Evolutionary conservation across 2,113 vertebrate genomes (phyloP), one percentile per base, ranked within the genome.

Genomic region (Uria aalge): DNA sequence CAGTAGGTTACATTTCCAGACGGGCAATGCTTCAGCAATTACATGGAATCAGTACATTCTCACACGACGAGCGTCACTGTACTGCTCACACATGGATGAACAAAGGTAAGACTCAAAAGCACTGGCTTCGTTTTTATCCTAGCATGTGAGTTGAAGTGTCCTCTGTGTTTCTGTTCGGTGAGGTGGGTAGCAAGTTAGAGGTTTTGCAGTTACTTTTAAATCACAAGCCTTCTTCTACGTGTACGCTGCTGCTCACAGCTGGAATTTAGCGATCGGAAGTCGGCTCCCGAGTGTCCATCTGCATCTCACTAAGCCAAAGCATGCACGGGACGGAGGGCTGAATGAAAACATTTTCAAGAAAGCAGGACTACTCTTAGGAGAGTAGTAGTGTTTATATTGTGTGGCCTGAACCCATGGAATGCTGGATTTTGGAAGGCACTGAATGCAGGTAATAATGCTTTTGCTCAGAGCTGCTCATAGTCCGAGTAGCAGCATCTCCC

Each of bases 21-120:
- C 98, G 98, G 97, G 98, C 99, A 97, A 98, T 98, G 98, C 98
- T 99, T 95, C 99, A 99, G 98, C 99, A 99, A 97, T 98, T 99
- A 81, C 98, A 98, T 5, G 98, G 98, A 97, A 96, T 99, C 98
- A 98, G 98, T 98, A 98, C 98, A 97, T 98, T 98, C 98, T 99
- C 99, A 96, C 98, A 98, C 16, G 96, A 98, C 45, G 97, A 99
- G 90, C 96, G 95, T 97, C 98, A 98, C 98, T 95, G 6, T 97
- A 71, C 98, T 92, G 82, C 97, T 98, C 97, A 94, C 98, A 97
- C 97, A 90, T 96, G 96, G 98, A 97, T 94, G 53, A 98, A 98
- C 93, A 98, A 98, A 99, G 98, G 99, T 99, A 98, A 98, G 98
- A 97, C 96, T 86, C 93, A 5, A 71, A 85, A 82, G 4, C 59